These are phyloP conservation scores for Acanthochromis polyacanthus DNA, from an alignment of 2,113 vertebrate species.

Conservation along the genomic window DNA sequence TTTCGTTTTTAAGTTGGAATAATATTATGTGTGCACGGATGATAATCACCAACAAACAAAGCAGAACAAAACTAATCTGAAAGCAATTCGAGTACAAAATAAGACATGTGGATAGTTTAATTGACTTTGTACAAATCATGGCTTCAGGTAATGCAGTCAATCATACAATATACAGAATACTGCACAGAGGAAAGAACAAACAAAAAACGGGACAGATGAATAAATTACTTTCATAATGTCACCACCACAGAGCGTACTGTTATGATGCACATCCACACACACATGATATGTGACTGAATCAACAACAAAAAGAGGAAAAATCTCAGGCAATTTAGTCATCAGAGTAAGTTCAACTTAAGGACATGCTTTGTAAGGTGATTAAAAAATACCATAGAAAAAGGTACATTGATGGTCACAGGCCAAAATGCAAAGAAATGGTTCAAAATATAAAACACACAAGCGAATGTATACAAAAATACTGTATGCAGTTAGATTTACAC, in stretches of 20 bases:
- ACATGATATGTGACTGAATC: constrained; percentile 7
- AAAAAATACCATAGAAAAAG: constrained; percentile 32
- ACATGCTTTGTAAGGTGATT: constrained; percentile 27
- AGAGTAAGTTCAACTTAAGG: constrained; percentile 23
- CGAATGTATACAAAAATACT: constrained; percentile 54
- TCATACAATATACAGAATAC: constrained; percentile 28
- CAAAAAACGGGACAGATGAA: constrained; percentile 15
- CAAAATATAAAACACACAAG: constrained; percentile 46
- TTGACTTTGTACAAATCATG: constrained; percentile 53
- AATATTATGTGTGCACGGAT: background rate
- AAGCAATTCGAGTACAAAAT: constrained; percentile 35
- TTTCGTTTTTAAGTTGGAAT: no score
- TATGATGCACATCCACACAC: constrained; percentile 8
- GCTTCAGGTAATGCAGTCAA: constrained; percentile 28
- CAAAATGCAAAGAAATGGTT: constrained; percentile 30
- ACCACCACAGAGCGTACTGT: constrained; percentile 14
- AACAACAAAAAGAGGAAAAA: constrained; percentile 31
- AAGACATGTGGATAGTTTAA: constrained; percentile 51
- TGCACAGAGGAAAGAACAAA: constrained; percentile 25
- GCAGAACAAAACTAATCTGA: background rate
- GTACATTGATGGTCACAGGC: constrained; percentile 26
- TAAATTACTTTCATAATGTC: constrained; percentile 14
- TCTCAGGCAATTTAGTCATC: constrained; percentile 36
- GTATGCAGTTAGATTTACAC: constrained; percentile 35
- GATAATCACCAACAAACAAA: background rate